Base-by-base conservation (phyloP, 1,140 invertebrate genomes). In the Orchesella cincta region DNA sequence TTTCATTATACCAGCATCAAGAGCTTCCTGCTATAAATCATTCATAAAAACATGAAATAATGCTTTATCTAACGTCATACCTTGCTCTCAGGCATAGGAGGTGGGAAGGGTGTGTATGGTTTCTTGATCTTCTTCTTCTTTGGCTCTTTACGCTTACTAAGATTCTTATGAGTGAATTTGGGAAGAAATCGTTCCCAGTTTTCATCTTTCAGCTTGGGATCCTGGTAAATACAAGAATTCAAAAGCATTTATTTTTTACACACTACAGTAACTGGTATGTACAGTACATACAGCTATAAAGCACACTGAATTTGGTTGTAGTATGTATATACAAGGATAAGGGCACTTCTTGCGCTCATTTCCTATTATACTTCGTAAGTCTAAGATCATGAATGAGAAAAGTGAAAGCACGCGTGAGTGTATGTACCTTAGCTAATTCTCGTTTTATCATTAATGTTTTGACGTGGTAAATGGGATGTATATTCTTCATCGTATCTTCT, bases 401-500 rank as follows among this genome's bases (percentile, higher is more conserved):
- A 51, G 12, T 14, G n/a, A 51, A 14, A 51, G 12, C 12, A 51
- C 12, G 46, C 46, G 12, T 14, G n/a, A n/a, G 5, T 29, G 57
- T 23, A 8, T 34, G n/a, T 62, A 81, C 80, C 62, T 95, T 98
- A 76, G 92, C 91, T 29, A 99, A 86, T 87, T 99, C 97, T 83
- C 91, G 88, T 86, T 99, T 99, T 64, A 99, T 98, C 97, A 99
- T 99, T 16, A 99, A 86, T 23, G 94, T 92, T 87, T 99, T 99
- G 0, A 99, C 97, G 83, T 98, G 98, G 84, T 99, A 99, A 84
- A 99, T 97, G n/a, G 98, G 98, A 88, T 99, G 98, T 77, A 99
- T 91, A 85, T 99, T 99, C 83, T 96, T 96, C 96, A 99, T 98
- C 1, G 95, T 98, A 83, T 99, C 97, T 84, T 95, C 92, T 5